Evolutionary conservation across 35 echinoderm and acorn worm species (phyloP), one percentile per base, ranked within the genome.

Genomic region (Nesometra sesokonis): DNA sequence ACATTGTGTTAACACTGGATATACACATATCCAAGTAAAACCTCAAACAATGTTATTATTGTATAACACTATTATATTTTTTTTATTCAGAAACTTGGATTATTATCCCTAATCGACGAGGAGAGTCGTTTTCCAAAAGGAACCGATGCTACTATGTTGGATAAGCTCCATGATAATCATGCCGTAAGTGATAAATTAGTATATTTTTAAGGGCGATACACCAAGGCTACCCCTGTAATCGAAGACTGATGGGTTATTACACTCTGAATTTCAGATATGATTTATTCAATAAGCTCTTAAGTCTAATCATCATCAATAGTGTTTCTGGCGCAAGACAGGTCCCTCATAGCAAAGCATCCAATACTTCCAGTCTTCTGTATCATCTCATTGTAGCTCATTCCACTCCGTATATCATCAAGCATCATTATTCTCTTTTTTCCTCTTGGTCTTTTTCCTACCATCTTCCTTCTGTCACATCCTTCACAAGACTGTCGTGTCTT

Each of bases 91-190:
- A 99, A 99, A 99, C 93, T 99, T 46, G 96, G 96, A 21, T 94
- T 99, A 35, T 81, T 99, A 57, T 86, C 96, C 27, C 35, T 99
- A 76, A 93, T 99, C 31, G 90, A 94, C 77, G 96, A 99, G 43
- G 96, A 99, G 77, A 94, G 92, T 57, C 36, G 96, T 76, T 99
- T 99, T 82, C 96, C 96, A 0, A 99, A 99, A 67, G 96, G 90
- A 13, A 99, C 92, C 3, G 96, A 99, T 88, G 86, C 29, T 5
- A 90, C 90, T 52, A 94, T 99, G 96, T 79, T 99, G 90, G 82
- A 77, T 15, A 99, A 99, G 47, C 87, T 99, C 23, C 96, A 99
- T 43, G 89, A 84, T 35, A 93, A 89, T 38, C 96, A 99, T 86
- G 87, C 84, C 1, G 96, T 99, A 99, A 88, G 94, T 97, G 46